A percentile compares a stretch with the other conserved stretches of the same genome.
Conservation (phyloP, 2,888 invertebrate species). For the Lepeophtheirus nordmannii region DNA sequence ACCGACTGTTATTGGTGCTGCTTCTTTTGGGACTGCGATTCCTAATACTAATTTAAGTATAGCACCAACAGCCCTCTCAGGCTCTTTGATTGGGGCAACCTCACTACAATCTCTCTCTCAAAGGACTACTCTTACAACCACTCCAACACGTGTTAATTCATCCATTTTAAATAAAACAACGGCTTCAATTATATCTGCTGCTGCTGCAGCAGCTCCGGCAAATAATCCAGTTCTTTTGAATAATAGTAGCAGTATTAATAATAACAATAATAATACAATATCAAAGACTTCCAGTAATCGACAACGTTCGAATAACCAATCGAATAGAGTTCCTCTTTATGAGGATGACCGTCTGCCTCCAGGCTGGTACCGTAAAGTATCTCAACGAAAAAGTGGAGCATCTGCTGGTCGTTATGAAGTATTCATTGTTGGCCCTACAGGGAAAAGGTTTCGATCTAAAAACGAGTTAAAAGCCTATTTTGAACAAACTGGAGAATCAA, state of each 20-base stretch:
- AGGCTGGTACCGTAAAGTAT: constrained; percentile 24
- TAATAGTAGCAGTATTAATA: background rate
- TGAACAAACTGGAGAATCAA: constrained; percentile 21
- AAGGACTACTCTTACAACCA: background rate
- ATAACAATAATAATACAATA: background rate
- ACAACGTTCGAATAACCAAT: no score
- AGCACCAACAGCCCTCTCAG: background rate
- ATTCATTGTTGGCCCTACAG: constrained; percentile 23
- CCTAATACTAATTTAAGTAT: background rate
- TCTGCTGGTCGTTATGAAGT: constrained; percentile 23
- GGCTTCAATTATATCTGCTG: background rate
- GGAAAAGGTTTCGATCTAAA: constrained; percentile 22
- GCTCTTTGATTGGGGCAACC: background rate
- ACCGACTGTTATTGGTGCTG: background rate
- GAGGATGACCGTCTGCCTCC: constrained; percentile 22
- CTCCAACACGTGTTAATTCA: background rate
- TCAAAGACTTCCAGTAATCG: background rate
- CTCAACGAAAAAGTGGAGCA: constrained; percentile 20
- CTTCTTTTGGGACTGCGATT: background rate
- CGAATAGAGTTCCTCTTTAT: constrained; percentile 14
- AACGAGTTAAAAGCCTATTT: constrained; percentile 23
- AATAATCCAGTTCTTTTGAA: background rate
- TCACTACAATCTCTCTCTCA: background rate
- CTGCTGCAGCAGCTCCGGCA: background rate
- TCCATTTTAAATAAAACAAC: background rate